Evolutionary conservation across 2,113 vertebrate genomes (phyloP).

Genomic region (Megatriorchis doriae): DNA sequence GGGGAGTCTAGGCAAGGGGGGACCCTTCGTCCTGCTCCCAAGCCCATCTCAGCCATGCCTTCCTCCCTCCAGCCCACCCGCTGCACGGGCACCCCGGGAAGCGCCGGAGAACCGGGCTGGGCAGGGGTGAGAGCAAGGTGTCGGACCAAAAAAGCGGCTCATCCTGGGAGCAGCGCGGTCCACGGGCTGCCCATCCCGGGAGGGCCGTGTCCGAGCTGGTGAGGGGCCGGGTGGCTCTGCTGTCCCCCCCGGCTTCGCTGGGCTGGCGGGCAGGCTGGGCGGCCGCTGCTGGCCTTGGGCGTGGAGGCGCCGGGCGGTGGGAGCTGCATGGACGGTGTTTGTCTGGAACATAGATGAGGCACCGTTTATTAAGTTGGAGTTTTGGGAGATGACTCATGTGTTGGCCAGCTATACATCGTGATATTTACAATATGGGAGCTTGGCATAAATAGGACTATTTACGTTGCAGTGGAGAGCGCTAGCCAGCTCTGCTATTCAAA

Average conservation of each 20-base stretch:
- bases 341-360: constrained; percentile 52
- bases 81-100: neutral
- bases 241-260: rapidly evolving
- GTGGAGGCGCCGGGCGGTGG: neutral
- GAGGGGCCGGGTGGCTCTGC: neutral
- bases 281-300: neutral
- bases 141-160: neutral
- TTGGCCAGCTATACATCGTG: constrained; percentile 55
- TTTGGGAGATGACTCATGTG: constrained; percentile 66
- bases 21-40: neutral
- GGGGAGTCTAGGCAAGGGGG: neutral
- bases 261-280: neutral
- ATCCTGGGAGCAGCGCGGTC: rapidly evolving
- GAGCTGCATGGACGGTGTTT: neutral
- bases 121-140: neutral
- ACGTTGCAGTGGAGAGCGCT: constrained; percentile 22
- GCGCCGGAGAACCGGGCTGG: neutral
- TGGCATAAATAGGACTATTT: constrained; percentile 65
- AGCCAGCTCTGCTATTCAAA: constrained; percentile 45
- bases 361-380: constrained; percentile 58
- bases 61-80: neutral
- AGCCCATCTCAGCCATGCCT: rapidly evolving
- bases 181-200: neutral
- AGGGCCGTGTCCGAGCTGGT: rapidly evolving
- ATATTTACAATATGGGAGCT: constrained; percentile 66